Percentiles rank a stretch among this genome's conserved stretches.
Evolutionary conservation across 2,888 invertebrate species (phyloP).

Genomic region (Trilocha varians): DNA sequence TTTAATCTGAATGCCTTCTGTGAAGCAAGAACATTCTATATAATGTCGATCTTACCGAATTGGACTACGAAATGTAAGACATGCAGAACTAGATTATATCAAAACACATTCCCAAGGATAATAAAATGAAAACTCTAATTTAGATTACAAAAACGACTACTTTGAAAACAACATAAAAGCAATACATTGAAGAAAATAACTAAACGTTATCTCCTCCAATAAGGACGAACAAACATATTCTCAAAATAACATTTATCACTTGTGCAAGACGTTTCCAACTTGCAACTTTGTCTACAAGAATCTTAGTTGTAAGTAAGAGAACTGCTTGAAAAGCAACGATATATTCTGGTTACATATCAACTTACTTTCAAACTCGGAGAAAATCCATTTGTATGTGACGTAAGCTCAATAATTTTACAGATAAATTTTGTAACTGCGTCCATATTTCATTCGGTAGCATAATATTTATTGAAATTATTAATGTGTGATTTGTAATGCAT

Average conservation of each 20-base stretch:
- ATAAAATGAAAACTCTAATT: too few species aligned
- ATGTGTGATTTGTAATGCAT: too few species aligned
- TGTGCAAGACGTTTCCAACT: slow-evolving; percentile 32
- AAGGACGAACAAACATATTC: slow-evolving; percentile 35
- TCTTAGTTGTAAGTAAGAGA: slow-evolving; percentile 36
- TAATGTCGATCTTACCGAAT: too few species aligned
- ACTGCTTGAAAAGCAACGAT: slow-evolving; percentile 43
- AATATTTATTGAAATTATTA: too few species aligned
- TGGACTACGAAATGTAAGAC: too few species aligned
- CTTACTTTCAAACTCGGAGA: slow-evolving; percentile 45
- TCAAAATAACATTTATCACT: slow-evolving; percentile 46
- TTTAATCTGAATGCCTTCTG: too few species aligned
- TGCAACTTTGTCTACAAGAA: slow-evolving; percentile 54
- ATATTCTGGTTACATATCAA: slow-evolving; percentile 45
- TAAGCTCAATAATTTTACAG: slow-evolving; percentile 38
- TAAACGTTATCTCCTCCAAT: slow-evolving; percentile 37
- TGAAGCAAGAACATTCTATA: too few species aligned
- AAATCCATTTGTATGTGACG: slow-evolving; percentile 41
- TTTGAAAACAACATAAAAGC: background rate
- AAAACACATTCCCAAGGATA: too few species aligned
- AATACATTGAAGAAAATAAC: slow-evolving; percentile 1
- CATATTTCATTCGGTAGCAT: slow-evolving; percentile 15
- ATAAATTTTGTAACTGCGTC: slow-evolving; percentile 21
- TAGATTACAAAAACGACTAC: background rate
- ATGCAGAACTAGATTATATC: too few species aligned